Conservation (phyloP, 1,140 invertebrate genomes). For the Rhyacophila brunnea region DNA sequence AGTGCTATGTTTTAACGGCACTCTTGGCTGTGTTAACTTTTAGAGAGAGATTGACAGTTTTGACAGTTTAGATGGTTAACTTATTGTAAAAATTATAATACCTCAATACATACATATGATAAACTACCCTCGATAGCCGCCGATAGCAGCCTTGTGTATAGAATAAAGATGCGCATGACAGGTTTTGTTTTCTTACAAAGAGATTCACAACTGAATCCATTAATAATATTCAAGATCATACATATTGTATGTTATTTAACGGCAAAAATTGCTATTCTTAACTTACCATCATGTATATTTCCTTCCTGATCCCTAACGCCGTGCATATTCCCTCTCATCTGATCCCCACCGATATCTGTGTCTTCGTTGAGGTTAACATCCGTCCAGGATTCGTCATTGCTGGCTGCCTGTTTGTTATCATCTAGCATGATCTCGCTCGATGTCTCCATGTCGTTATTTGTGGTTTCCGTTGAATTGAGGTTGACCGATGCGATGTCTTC, state of each 20-base stretch:
- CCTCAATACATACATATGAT: too few relatives aligned
- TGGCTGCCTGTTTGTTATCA: conserved; percentile 66
- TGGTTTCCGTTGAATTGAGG: conserved; percentile 65
- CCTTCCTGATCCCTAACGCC: conserved; percentile 49
- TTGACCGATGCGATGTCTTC: conserved; percentile 69
- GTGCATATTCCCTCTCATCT: conserved; percentile 25
- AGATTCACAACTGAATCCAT: too few relatives aligned
- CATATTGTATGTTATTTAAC: neutral
- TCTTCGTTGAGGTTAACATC: conserved; percentile 89
- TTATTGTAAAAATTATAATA: too few relatives aligned
- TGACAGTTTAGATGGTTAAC: too few relatives aligned
- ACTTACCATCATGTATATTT: conserved; percentile 32
- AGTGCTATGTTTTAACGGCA: too few relatives aligned
- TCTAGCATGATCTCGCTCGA: conserved; percentile 63
- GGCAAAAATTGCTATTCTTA: too few relatives aligned
- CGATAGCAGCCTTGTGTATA: too few relatives aligned
- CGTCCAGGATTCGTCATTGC: conserved; percentile 83
- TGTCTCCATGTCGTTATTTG: conserved; percentile 64
- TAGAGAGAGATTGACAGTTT: too few relatives aligned
- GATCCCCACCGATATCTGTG: conserved; percentile 29
- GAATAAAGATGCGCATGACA: too few relatives aligned
- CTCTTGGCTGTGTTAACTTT: too few relatives aligned
- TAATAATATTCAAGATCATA: neutral
- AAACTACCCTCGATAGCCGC: too few relatives aligned
- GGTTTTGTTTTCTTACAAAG: too few relatives aligned